Evolutionary conservation across 2,888 invertebrate genomes (phyloP), one percentile per base, ranked within the genome.

Genomic region (Saturnia japonica): DNA sequence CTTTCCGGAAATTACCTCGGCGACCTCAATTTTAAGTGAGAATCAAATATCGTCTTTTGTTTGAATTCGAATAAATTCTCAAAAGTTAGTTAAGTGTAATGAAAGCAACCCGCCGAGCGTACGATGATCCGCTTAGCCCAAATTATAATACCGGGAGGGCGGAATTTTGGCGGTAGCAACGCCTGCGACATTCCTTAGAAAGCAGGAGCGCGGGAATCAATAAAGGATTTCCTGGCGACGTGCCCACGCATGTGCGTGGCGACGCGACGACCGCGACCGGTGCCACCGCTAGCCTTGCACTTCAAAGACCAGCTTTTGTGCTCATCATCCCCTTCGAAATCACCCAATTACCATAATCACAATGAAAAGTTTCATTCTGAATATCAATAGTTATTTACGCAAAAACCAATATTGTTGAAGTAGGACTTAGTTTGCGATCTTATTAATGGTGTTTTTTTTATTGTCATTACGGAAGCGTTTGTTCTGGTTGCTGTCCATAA

Each of bases 211-310:
- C 91, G 92, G 93, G 93, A 93, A 94, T 94, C 94, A 91, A 94
- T 94, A 94, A 93, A 93, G 93, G 94, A 94, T 93, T 93, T 94
- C 89, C 93, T 94, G 93, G 92, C 91, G 92, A 82, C 88, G 85
- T 91, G 93, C 92, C 93, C 91, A 94, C 93, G 93, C 93, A 94
- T 94, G 93, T 94, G 93, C 93, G 93, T 93, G 88, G 87, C 88
- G 87, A 80, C 81, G 79, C 6, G 79, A 77, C 75, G 74, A 75
- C 51, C 19, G 73, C 79, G 77, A 74, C 74, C 75, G 74, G 74
- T 78, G 75, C 67, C 73, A 66, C 68, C 73, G 70, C 68, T 74
- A 72, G 71, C 78, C 68, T 25, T 34, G 64, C 40, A 64, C 64
- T 64, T 68, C 67, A 68, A 43, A 25, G 22, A 62, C 60, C 72